phyloP scores from a whole-genome alignment of 2,888 invertebrate species.

The Stegophylla sp. region DNA sequence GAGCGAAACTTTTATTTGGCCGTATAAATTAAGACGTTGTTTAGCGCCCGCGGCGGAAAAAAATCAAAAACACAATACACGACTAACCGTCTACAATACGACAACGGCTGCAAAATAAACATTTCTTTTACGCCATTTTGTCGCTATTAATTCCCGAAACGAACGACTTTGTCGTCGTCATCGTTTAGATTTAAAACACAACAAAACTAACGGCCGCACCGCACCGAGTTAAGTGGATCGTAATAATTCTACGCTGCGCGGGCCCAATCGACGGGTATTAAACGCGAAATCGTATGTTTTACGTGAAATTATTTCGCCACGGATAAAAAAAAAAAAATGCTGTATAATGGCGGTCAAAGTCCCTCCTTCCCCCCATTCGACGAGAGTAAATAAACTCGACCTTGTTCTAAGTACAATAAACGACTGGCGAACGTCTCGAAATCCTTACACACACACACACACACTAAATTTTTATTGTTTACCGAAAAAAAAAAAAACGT shows the following conservation, averaged over 20 bases:
- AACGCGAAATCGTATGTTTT: neutral
- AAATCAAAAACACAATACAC: neutral
- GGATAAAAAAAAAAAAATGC: too few species aligned
- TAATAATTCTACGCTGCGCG: neutral
- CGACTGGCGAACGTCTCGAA: too few species aligned
- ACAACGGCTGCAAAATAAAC: neutral
- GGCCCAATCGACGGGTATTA: neutral
- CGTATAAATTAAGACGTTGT: slow-evolving; percentile 15
- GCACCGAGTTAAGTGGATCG: neutral
- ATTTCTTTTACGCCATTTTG: slow-evolving; percentile 8
- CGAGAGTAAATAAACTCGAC: too few species aligned
- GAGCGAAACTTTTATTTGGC: neutral
- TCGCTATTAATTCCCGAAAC: slow-evolving; percentile 5
- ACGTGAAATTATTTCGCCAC: neutral
- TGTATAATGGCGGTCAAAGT: too few species aligned
- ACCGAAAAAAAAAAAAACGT: too few species aligned
- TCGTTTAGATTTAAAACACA: slow-evolving; percentile 12
- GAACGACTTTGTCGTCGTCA: neutral
- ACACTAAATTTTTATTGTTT: too few species aligned
- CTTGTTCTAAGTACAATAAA: too few species aligned
- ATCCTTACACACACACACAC: too few species aligned
- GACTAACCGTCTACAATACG: neutral
- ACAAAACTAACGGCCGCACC: too few species aligned
- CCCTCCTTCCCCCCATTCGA: too few species aligned
- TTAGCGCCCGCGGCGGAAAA: neutral